Evolutionary conservation across 2,113 vertebrate genomes (phyloP).

Genomic region (Mesembrinibis cayennensis): DNA sequence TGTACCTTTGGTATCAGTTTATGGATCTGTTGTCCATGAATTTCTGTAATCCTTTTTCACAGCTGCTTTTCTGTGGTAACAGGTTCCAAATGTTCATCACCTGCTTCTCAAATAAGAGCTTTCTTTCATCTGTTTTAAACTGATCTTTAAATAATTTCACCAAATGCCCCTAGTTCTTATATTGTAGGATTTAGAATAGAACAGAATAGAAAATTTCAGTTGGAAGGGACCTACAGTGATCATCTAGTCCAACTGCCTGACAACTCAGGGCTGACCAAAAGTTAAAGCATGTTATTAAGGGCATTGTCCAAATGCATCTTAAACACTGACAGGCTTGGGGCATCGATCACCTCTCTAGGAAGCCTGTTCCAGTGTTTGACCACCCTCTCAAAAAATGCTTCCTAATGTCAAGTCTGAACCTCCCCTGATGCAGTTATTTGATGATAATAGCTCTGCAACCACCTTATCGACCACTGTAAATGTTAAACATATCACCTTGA

Average conservation of each 20-base stretch:
- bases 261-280: background rate
- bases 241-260: background rate
- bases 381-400: background rate
- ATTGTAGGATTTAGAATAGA: background rate
- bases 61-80: background rate
- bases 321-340: background rate
- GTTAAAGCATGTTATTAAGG: background rate
- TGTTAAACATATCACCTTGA: background rate
- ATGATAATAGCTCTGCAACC: background rate
- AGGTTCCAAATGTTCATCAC: background rate
- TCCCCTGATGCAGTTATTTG: background rate
- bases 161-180: background rate
- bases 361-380: background rate
- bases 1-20: background rate
- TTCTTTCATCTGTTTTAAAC: background rate
- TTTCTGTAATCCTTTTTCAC: background rate
- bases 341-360: background rate
- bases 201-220: background rate
- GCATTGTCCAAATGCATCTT: background rate
- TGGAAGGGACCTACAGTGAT: background rate
- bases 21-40: accelerated
- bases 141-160: background rate
- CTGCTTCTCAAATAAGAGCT: background rate
- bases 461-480: background rate
- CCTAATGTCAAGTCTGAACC: background rate